Base-by-base conservation (phyloP, 2,888 invertebrate species). In the Biston stratarius region DNA sequence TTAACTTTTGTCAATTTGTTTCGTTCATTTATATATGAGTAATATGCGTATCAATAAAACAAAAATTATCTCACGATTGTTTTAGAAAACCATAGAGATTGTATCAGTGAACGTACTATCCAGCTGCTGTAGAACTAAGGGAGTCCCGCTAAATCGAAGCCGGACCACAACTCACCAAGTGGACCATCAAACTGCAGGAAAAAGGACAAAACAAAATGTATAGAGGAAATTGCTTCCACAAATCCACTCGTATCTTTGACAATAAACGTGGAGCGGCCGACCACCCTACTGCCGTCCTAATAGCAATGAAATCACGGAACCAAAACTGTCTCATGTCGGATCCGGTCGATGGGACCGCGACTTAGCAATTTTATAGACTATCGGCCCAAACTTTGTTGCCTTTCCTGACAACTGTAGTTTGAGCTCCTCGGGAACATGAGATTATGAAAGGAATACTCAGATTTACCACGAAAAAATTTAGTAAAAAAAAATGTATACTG, bases 161-260 rank as follows among this genome's bases (percentile, higher is more conserved):
- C 83, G 83, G 79, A 78, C 89, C 82, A 91, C 92, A 92, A 92
- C 89, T 92, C 90, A 91, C 88, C 83, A 87, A 87, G 86, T 86
- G 88, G 91, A 89, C 91, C 89, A 92, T 93, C 92, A 93, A 93
- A 92, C 91, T 92, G 92, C 86, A 90, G 84, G 91, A 88, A 92
- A 91, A 92, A 91, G 93, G 92, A 94, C 93, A 93, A 92, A 93
- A 93, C 94, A 93, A 94, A 94, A 94, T 92, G 92, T 92, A 94
- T 93, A 94, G 91, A 93, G 94, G 92, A 94, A 93, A 94, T 94
- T 93, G 94, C 92, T 92, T 93, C 92, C 92, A 93, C 94, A 93
- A 94, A 94, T 94, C 92, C 91, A 94, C 91, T 94, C 92, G 90
- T 94, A 93, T 94, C 94, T 93, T 88, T 88, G 88, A 90, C 94